A percentile compares a stretch with the other conserved stretches of the same genome.
phyloP scores from a whole-genome alignment of 2,797 vertebrate species.

The Xiphophorus birchmanni region DNA sequence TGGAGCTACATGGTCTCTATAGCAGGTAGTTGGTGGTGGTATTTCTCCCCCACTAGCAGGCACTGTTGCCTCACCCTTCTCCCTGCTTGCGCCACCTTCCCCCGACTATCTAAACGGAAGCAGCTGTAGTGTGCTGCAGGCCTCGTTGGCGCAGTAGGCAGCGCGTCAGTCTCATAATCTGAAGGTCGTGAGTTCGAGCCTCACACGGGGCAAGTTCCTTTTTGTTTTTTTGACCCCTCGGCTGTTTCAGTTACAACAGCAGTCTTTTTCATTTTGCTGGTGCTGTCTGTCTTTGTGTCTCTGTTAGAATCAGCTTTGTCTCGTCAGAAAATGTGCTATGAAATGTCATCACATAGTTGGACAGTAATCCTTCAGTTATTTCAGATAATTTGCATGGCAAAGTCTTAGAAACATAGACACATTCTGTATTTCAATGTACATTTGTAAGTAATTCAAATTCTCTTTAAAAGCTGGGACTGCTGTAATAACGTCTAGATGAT shows the following conservation, averaged over 20 bases:
- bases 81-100: background rate
- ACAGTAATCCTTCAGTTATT: background rate
- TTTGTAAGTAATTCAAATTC: background rate
- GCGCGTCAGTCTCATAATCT: constrained; percentile 70
- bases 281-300: background rate
- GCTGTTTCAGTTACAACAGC: background rate
- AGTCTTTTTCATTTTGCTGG: background rate
- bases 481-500: background rate
- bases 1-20: background rate
- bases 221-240: background rate
- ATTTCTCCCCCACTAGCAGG: background rate
- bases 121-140: fast-evolving
- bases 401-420: background rate
- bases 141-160: constrained; percentile 79
- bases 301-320: background rate
- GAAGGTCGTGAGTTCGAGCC: constrained; percentile 80
- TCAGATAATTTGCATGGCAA: background rate
- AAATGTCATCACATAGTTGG: background rate
- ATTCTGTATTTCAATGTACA: background rate
- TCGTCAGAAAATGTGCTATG: background rate
- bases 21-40: background rate
- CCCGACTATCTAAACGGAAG: constrained; percentile 22
- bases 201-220: constrained; percentile 69
- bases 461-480: background rate
- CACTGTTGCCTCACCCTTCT: fast-evolving